These are phyloP conservation scores for Drosophila meridiana DNA, from an alignment of 2,888 invertebrate genomes.

Conservation along the genomic window DNA sequence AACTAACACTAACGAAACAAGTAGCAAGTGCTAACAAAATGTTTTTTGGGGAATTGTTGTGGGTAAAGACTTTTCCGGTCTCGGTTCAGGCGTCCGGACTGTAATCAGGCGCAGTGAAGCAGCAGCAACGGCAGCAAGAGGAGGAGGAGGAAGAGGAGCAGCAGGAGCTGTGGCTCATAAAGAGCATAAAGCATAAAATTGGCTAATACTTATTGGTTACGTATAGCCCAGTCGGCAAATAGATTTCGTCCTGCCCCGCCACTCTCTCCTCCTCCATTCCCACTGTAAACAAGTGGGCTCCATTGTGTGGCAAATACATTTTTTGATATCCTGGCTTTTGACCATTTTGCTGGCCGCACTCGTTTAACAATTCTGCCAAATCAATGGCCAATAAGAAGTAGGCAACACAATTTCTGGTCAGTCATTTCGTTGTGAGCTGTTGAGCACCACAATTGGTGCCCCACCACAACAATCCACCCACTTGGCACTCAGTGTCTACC, in stretches of 20 bases:
- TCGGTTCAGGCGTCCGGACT: slow-evolving; percentile 41
- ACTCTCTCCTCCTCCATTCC: background rate
- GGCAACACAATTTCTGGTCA: slow-evolving; percentile 74
- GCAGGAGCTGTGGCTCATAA: slow-evolving; percentile 52
- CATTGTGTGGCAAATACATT: slow-evolving; percentile 31
- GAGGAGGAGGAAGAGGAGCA: slow-evolving; percentile 19
- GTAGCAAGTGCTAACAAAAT: slow-evolving; percentile 34
- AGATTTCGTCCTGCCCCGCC: background rate
- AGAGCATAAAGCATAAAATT: slow-evolving; percentile 79
- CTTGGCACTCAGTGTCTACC: slow-evolving; percentile 62
- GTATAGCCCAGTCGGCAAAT: slow-evolving; percentile 3
- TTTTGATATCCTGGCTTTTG: slow-evolving; percentile 23
- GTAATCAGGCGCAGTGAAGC: slow-evolving; percentile 51
- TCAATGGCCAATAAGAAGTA: slow-evolving; percentile 78
- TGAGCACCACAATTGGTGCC: slow-evolving; percentile 45
- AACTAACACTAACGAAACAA: slow-evolving; percentile 59
- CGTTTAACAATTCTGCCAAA: slow-evolving; percentile 57
- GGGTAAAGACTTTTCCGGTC: slow-evolving; percentile 54
- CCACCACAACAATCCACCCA: background rate
- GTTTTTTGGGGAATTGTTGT: slow-evolving; percentile 46
- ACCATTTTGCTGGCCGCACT: slow-evolving; percentile 44
- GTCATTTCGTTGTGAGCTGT: slow-evolving; percentile 64
- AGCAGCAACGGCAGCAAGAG: slow-evolving; percentile 29
- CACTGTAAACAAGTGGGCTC: slow-evolving; percentile 27
- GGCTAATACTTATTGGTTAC: slow-evolving; percentile 66